Evolutionary conservation across 2,888 invertebrate genomes (phyloP), one percentile per base, ranked within the genome.

Genomic region (Yponomeuta cagnagella): DNA sequence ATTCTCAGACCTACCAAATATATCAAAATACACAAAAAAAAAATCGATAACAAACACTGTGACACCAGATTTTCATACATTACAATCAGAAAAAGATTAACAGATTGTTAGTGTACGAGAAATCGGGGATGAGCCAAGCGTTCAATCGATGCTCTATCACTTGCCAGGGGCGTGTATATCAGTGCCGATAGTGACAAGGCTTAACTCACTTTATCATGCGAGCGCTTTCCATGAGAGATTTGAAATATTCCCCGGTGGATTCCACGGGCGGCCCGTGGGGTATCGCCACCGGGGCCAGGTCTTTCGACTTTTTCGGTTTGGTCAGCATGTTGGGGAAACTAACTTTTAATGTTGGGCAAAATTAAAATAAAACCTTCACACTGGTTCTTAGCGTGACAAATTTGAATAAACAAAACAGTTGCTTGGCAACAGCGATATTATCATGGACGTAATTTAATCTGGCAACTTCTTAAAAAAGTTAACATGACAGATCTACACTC

Each of bases 221-320:
- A 37, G 83, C 79, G 69, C 88, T 89, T 78, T 93, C 93, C 82
- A 89, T 88, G 73, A 92, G 85, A 0, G 94, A 94, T 73, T 92
- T 87, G 74, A 90, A 92, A 78, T 93, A 94, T 75, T 94, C 93
- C 10, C 84, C 77, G 0, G 93, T 89, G 52, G 88, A 90, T 76
- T 92, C 88, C 74, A 93, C 92, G 0, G 93, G 88, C 68, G 90
- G 90, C 4, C 90, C 90, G 79, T 90, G 92, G 1, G 91, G 93
- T 69, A 93, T 86, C 66, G 85, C 91, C 52, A 92, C 90, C 2
- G 92, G 92, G 6, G 92, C 92, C 74, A 92, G 79, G 75, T 92
- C 92, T 74, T 90, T 90, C 10, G 68, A 23, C 64, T 75, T 76
- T 70, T 76, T 74, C 74, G 52, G 52, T 58, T 58, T 58, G 15